Percentiles rank a stretch among this genome's conserved stretches.
Evolutionary conservation across 2,797 vertebrate genomes (phyloP).

Genomic region (Chromis chromis): DNA sequence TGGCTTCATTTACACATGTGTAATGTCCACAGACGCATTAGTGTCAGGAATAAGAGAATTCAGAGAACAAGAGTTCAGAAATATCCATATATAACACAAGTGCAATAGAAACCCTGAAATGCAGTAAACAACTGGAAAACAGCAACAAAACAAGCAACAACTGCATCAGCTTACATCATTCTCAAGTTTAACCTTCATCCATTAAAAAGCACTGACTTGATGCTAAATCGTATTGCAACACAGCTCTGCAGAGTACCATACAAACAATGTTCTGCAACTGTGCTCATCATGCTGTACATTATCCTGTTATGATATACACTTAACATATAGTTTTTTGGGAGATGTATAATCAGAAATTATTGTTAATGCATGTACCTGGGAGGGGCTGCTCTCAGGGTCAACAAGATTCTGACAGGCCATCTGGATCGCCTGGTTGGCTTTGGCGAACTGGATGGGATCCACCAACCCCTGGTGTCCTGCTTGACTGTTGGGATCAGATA

Average conservation of each 20-base stretch:
- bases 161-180: not conserved
- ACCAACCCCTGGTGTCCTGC: slow-evolving; percentile 97
- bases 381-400: slow-evolving; percentile 95
- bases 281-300: not conserved
- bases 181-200: too few species aligned
- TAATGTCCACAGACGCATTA: not conserved
- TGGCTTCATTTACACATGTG: not conserved
- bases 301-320: not conserved
- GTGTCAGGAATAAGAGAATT: not conserved
- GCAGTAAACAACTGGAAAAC: not conserved
- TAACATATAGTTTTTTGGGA: not conserved
- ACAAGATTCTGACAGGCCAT: slow-evolving; percentile 99
- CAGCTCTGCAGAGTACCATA: slow-evolving; percentile 5
- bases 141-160: not conserved
- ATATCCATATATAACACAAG: not conserved
- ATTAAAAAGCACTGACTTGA: too few species aligned
- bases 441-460: slow-evolving; percentile 97
- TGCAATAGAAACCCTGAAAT: not conserved
- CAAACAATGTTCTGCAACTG: not conserved
- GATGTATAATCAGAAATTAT: not conserved
- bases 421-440: slow-evolving; percentile 98
- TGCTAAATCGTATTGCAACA: too few species aligned
- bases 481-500: slow-evolving; percentile 96
- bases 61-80: not conserved
- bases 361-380: slow-evolving; percentile 86